These are phyloP conservation scores for Zosterops hypoxanthus DNA, from an alignment of 2,113 vertebrate genomes.

Conservation along the genomic window DNA sequence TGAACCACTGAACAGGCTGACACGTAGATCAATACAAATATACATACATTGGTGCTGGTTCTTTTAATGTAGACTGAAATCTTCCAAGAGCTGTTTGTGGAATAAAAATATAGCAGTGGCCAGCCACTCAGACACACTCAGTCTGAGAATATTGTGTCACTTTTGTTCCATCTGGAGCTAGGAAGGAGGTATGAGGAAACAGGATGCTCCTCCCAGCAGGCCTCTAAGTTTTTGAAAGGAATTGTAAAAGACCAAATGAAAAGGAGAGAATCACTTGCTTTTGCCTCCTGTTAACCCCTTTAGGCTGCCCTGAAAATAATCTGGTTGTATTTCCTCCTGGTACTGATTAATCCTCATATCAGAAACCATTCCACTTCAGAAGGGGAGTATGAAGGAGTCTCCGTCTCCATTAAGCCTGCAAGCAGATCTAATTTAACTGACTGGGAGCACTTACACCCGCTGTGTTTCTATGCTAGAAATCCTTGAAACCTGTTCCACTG, in stretches of 20 bases:
- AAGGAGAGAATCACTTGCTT: neutral
- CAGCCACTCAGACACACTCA: neutral
- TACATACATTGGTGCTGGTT: neutral
- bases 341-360: neutral
- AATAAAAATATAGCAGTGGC: neutral
- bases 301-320: neutral
- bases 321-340: neutral
- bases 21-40: neutral
- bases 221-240: neutral
- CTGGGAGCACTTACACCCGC: neutral
- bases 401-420: neutral
- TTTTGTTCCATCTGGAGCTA: neutral
- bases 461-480: neutral
- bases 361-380: neutral
- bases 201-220: slow-evolving; percentile 2
- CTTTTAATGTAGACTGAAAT: neutral
- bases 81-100: neutral
- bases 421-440: neutral
- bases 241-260: neutral
- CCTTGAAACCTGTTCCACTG: slow-evolving; percentile 23
- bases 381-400: neutral
- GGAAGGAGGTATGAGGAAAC: neutral
- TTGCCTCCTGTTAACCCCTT: neutral
- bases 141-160: neutral
- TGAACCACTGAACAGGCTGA: neutral